phyloP scores from a whole-genome alignment of 2,113 vertebrate genomes.

The Serinus canaria region DNA sequence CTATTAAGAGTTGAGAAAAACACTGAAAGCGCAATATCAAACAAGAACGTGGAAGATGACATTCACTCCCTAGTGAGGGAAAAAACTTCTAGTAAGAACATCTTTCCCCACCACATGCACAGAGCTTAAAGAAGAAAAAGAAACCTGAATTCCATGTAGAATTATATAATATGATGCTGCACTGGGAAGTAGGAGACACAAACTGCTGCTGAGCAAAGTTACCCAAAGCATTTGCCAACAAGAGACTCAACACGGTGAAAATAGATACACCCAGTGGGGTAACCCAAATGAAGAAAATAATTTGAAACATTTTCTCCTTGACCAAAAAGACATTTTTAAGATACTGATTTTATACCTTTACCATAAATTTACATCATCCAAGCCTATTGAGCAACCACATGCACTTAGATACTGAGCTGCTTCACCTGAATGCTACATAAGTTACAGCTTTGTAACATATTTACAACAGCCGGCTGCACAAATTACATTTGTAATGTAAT shows the following conservation, averaged over 20 bases:
- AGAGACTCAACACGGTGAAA: background rate
- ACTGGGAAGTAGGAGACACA: background rate
- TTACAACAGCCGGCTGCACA: fast-evolving
- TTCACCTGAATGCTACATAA: background rate
- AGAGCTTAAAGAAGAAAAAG: background rate
- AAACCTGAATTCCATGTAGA: background rate
- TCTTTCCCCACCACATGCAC: background rate
- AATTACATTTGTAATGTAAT: background rate
- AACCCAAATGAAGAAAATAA: background rate
- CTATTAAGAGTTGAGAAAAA: background rate
- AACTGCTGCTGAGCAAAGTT: background rate
- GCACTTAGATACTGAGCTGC: background rate
- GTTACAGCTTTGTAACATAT: background rate
- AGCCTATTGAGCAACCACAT: background rate
- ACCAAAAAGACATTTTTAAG: background rate
- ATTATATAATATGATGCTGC: background rate
- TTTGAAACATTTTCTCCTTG: background rate
- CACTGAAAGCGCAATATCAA: background rate
- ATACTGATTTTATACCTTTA: background rate
- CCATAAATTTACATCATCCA: background rate
- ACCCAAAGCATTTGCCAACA: background rate
- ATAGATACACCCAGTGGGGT: background rate
- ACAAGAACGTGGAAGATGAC: background rate
- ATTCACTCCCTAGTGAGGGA: too few relatives aligned
- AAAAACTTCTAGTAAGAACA: background rate